Evolutionary conservation across 2,888 invertebrate genomes (phyloP).

Genomic region (Drosophila multiciliata): DNA sequence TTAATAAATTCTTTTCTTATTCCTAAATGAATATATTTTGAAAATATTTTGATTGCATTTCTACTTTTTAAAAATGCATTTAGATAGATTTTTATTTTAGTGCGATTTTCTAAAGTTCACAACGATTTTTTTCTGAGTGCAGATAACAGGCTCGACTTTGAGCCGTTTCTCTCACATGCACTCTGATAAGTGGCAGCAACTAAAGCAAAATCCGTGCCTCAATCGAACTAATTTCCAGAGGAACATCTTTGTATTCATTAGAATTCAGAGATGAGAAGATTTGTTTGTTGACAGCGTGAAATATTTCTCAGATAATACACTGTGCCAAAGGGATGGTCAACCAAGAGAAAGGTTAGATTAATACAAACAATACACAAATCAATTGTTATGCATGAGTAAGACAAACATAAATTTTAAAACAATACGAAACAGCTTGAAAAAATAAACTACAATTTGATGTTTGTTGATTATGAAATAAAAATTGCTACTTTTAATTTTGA

Average conservation of each 20-base stretch:
- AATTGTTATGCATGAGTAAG: not conserved
- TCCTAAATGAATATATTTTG: no score
- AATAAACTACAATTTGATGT: no score
- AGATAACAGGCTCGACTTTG: slow-evolving; percentile 22
- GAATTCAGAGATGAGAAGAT: slow-evolving; percentile 9
- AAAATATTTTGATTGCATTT: no score
- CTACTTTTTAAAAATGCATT: no score
- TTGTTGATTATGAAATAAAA: not conserved
- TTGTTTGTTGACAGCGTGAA: slow-evolving; percentile 33
- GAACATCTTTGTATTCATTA: slow-evolving; percentile 18
- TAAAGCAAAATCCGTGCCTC: not conserved
- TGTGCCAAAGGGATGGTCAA: not conserved
- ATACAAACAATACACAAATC: not conserved
- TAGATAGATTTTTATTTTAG: not conserved
- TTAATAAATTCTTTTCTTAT: no score
- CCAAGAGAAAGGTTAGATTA: not conserved
- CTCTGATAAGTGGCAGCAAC: not conserved
- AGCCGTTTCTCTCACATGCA: not conserved
- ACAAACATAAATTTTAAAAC: not conserved
- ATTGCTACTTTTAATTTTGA: not conserved
- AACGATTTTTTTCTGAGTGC: not conserved
- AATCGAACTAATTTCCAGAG: slow-evolving; percentile 45
- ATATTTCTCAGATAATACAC: slow-evolving; percentile 27
- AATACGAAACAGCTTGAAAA: not conserved
- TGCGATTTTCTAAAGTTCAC: not conserved